A percentile compares a stretch with the other conserved stretches of the same genome.
phyloP scores from a whole-genome alignment of 2,113 vertebrate species.

The Pterocles gutturalis region DNA sequence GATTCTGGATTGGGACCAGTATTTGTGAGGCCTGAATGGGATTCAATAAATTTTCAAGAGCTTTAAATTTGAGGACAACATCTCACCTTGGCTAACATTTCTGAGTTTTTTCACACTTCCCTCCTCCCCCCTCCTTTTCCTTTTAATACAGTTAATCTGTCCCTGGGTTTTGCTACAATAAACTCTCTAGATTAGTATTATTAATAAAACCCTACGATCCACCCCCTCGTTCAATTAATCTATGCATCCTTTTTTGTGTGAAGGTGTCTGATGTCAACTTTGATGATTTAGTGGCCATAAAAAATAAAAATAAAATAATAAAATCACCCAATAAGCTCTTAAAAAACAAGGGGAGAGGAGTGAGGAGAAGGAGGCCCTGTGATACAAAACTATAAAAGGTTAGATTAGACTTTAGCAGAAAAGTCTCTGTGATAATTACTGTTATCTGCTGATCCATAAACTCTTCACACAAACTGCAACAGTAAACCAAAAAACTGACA shows the following conservation, averaged over 20 bases:
- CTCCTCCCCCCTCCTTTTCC: background rate
- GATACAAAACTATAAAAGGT: slow-evolving; percentile 75
- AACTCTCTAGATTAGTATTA: slow-evolving; percentile 54
- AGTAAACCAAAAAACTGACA: slow-evolving; percentile 77
- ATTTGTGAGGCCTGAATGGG: background rate
- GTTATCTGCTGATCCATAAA: slow-evolving; percentile 83
- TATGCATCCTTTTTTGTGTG: slow-evolving; percentile 13
- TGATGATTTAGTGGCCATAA: slow-evolving; percentile 63
- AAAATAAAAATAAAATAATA: slow-evolving; percentile 51
- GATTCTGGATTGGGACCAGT: background rate
- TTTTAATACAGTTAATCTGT: slow-evolving; percentile 20
- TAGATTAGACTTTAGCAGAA: slow-evolving; percentile 74
- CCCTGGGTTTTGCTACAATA: slow-evolving; percentile 47
- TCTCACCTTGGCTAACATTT: slow-evolving; percentile 23
- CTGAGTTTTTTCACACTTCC: background rate
- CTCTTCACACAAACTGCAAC: slow-evolving; percentile 76
- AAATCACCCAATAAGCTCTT: slow-evolving; percentile 63
- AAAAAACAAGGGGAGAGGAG: background rate
- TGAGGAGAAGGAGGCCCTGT: background rate
- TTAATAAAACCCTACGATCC: slow-evolving; percentile 53
- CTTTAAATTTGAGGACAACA: background rate
- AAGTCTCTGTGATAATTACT: slow-evolving; percentile 77
- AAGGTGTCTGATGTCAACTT: slow-evolving; percentile 40
- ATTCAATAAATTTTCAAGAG: background rate
- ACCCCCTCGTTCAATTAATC: slow-evolving; percentile 62